Conservation (phyloP, 2,797 vertebrate species). For the Gallirallus australis region DNA sequence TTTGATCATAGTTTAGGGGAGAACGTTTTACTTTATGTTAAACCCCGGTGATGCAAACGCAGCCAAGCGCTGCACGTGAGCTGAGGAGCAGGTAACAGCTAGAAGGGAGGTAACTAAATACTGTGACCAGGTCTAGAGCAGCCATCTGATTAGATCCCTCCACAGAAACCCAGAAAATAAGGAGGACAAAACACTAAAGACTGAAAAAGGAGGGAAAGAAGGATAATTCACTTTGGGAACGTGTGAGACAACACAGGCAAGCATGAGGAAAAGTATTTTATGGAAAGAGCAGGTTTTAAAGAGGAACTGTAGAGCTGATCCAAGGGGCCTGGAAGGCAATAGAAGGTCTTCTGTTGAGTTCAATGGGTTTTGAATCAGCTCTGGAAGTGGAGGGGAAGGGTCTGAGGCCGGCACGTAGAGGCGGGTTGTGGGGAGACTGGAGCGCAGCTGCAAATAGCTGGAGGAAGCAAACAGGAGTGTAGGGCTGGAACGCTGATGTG, state of each 20-base stretch:
- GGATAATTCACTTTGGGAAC: neutral
- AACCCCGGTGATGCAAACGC: neutral
- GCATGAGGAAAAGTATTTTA: neutral
- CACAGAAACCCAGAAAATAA: neutral
- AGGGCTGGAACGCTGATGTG: neutral
- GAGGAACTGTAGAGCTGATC: neutral
- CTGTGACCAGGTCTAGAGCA: neutral
- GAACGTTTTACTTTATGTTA: neutral
- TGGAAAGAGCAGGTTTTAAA: neutral
- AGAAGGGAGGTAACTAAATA: neutral
- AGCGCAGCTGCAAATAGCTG: neutral
- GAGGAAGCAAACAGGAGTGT: neutral
- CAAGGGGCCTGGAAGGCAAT: constrained; percentile 19
- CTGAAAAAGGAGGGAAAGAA: neutral
- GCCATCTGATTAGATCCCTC: neutral
- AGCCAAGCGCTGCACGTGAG: neutral
- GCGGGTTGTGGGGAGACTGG: neutral
- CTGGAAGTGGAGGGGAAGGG: neutral
- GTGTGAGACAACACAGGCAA: neutral
- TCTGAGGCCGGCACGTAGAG: neutral
- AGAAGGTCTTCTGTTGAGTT: constrained; percentile 1
- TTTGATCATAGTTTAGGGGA: neutral
- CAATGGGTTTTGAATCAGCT: neutral
- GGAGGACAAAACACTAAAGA: neutral
- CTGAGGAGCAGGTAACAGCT: neutral